These are phyloP conservation scores for Erpobdella octoculata DNA, from an alignment of 2,888 invertebrate genomes.

Conservation along the genomic window DNA sequence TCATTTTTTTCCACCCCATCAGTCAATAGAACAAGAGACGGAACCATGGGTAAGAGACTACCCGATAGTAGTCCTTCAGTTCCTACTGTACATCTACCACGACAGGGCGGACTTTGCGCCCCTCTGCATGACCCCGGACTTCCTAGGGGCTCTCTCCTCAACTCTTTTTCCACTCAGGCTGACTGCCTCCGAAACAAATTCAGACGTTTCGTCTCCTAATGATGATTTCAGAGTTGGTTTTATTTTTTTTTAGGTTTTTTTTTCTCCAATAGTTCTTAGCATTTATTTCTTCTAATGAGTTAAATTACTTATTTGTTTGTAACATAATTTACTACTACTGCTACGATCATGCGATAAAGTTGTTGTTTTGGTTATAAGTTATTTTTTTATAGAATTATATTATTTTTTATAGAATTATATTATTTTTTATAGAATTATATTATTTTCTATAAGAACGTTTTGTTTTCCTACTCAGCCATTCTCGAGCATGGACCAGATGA, in stretches of 20 bases:
- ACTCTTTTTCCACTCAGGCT: constrained; percentile 64
- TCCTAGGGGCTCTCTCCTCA: constrained; percentile 73
- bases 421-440: neutral
- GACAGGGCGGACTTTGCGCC: constrained; percentile 86
- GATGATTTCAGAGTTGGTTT: constrained; percentile 53
- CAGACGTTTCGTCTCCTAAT: constrained; percentile 49
- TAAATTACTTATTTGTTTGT: too few species aligned
- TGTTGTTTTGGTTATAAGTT: neutral
- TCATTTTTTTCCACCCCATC: neutral
- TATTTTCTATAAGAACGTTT: too few species aligned
- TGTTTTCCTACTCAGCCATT: neutral
- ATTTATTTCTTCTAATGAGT: too few species aligned
- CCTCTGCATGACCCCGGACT: constrained; percentile 82
- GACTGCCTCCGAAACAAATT: constrained; percentile 43
- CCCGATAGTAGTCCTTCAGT: constrained; percentile 59
- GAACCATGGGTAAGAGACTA: constrained; percentile 48
- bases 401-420: neutral
- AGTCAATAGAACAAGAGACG: constrained; percentile 38
- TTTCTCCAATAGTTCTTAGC: too few species aligned
- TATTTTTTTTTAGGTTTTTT: neutral
- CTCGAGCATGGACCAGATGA: neutral
- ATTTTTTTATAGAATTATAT: neutral
- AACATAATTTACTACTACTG: too few species aligned
- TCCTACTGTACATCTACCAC: constrained; percentile 88
- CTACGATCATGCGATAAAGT: neutral